These are phyloP conservation scores for Dioctria linearis DNA, from an alignment of 2,888 invertebrate species.

Conservation along the genomic window DNA sequence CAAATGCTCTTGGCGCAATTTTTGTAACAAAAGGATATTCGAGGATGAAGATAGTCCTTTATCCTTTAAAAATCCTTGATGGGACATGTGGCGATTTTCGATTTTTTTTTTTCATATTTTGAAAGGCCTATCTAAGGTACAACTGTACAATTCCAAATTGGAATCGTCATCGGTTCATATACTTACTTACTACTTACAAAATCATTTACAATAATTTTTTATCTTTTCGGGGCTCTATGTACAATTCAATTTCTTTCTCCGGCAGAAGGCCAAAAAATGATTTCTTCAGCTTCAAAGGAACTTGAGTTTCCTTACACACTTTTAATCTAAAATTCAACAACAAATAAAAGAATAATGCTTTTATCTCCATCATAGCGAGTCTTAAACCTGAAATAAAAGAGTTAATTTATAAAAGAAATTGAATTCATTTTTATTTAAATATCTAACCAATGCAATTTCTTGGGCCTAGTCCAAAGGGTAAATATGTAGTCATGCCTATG, in stretches of 20 bases:
- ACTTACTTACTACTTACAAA: too few relatives aligned
- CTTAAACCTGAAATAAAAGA: slow-evolving; percentile 46
- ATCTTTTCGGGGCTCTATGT: slow-evolving; percentile 1
- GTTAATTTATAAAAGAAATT: neutral
- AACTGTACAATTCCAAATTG: too few relatives aligned
- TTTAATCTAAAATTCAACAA: slow-evolving; percentile 53
- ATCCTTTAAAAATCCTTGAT: too few relatives aligned
- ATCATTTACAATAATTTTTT: neutral
- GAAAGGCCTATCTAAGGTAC: too few relatives aligned
- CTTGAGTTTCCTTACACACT: slow-evolving; percentile 45
- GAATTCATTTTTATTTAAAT: neutral
- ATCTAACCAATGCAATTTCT: slow-evolving; percentile 75
- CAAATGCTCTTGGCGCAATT: too few relatives aligned
- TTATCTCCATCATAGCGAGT: slow-evolving; percentile 56
- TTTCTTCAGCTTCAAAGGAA: slow-evolving; percentile 49
- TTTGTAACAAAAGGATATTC: too few relatives aligned
- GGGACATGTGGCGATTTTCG: too few relatives aligned
- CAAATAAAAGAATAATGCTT: slow-evolving; percentile 51
- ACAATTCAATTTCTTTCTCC: slow-evolving; percentile 60
- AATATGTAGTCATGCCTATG: slow-evolving; percentile 70
- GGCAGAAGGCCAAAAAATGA: neutral
- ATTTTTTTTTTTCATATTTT: too few relatives aligned
- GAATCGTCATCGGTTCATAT: too few relatives aligned
- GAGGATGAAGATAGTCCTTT: too few relatives aligned
- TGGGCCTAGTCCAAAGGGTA: slow-evolving; percentile 76